Conservation (phyloP, 2,113 vertebrate genomes). For the Gasterosteus nipponicus region DNA sequence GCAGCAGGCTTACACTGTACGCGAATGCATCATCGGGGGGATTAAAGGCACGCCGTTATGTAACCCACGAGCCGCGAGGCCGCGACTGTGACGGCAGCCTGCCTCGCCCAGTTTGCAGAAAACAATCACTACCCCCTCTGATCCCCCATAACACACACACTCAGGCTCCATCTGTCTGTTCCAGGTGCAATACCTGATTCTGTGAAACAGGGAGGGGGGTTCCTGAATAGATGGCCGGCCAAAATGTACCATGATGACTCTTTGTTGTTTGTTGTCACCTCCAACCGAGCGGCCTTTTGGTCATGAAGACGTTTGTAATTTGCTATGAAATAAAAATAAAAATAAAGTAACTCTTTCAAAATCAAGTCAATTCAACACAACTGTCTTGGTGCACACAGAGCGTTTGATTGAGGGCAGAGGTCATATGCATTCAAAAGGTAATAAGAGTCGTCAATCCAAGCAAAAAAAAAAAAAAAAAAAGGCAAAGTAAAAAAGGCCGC, state of each 20-base stretch:
- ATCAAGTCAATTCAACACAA: background rate
- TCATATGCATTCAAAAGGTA: background rate
- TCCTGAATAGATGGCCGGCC: background rate
- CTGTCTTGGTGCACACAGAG: background rate
- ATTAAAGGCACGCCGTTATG: conserved; percentile 21
- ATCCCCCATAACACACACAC: background rate
- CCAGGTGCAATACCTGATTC: background rate
- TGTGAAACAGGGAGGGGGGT: background rate
- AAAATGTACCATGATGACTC: background rate
- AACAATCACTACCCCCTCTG: background rate
- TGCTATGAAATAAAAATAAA: background rate
- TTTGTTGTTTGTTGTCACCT: background rate
- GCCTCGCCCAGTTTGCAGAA: background rate
- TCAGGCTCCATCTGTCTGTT: background rate
- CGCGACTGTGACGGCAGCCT: background rate
- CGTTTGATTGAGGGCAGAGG: background rate
- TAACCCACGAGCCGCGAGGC: conserved; percentile 17
- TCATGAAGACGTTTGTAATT: background rate
- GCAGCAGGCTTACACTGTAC: background rate
- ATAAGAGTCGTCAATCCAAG: background rate
- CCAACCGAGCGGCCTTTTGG: background rate
- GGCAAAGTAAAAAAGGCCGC: background rate
- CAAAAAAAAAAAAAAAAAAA: too few relatives aligned
- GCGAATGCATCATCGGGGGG: conserved; percentile 19
- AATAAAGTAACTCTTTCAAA: too few relatives aligned